Conservation (phyloP, 2,888 invertebrate species). For the Drosophila emarginata region DNA sequence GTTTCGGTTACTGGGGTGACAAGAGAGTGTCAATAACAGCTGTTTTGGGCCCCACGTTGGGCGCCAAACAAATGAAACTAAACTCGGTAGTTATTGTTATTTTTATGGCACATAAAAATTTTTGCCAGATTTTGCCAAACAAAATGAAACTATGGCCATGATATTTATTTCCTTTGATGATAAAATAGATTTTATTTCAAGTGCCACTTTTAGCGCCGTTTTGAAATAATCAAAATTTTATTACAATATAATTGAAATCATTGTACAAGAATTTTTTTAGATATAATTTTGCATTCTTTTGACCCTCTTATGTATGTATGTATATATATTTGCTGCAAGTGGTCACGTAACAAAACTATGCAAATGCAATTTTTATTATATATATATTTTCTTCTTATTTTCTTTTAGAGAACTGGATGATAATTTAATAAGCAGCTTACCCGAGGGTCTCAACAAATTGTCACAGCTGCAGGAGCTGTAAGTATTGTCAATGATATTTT, state of each 20-base stretch:
- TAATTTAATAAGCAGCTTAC: constrained; percentile 89
- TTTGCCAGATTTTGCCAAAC: constrained; percentile 8
- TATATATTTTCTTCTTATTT: constrained; percentile 37
- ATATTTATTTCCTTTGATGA: neutral
- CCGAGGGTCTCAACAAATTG: constrained; percentile 89
- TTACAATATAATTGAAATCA: constrained; percentile 62
- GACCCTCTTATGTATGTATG: neutral
- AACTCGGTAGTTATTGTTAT: constrained; percentile 5
- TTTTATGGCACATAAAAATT: constrained; percentile 2
- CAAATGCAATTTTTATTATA: constrained; percentile 46
- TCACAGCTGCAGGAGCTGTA: constrained; percentile 92
- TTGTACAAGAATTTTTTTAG: constrained; percentile 44
- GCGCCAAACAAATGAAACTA: constrained; percentile 10
- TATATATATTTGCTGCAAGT: constrained; percentile 48
- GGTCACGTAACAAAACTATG: constrained; percentile 54
- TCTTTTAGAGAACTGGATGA: constrained; percentile 88
- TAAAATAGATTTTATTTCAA: neutral
- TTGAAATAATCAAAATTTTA: constrained; percentile 18
- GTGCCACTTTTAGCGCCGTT: neutral
- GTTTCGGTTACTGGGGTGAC: constrained; percentile 4
- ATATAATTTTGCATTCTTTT: constrained; percentile 62
- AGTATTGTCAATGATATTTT: constrained; percentile 83
- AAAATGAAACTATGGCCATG: neutral
- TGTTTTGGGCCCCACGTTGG: constrained; percentile 13
- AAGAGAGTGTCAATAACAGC: constrained; percentile 6